Evolutionary conservation across 2,113 vertebrate genomes (phyloP).

Genomic region (Crotalus horridus): DNA sequence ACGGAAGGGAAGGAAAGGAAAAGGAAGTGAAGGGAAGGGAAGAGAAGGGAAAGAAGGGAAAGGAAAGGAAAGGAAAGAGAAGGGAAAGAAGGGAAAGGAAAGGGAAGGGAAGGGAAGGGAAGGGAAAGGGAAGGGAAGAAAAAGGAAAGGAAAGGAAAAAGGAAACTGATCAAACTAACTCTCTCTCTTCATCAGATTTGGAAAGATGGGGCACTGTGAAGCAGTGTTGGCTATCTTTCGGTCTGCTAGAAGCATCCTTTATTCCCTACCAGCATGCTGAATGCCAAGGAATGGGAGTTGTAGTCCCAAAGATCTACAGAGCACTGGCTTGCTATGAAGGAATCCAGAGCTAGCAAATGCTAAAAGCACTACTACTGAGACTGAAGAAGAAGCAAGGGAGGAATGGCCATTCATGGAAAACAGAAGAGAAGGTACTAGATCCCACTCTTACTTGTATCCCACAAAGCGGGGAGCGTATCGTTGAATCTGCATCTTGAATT

Average conservation of each 20-base stretch:
- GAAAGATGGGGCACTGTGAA: neutral
- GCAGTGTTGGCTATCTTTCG: neutral
- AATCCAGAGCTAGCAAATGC: neutral
- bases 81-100: too few species aligned
- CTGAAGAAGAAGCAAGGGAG: too few species aligned
- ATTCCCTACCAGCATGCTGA: neutral
- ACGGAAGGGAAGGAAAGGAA: rapidly evolving
- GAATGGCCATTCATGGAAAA: rapidly evolving
- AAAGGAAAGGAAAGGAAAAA: too few species aligned
- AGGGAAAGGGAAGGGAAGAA: too few species aligned
- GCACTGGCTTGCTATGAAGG: neutral
- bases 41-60: too few species aligned
- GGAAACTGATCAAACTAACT: neutral
- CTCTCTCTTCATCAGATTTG: neutral
- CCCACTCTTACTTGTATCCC: conserved; percentile 87
- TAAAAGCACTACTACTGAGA: too few species aligned
- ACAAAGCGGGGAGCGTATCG: conserved; percentile 89
- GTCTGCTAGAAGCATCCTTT: neutral
- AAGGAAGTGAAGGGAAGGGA: too few species aligned
- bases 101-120: rapidly evolving
- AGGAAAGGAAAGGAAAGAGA: too few species aligned
- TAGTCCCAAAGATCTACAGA: neutral
- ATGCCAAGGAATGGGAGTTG: neutral
- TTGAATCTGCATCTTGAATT: conserved; percentile 94
- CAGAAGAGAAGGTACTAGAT: neutral